Evolutionary conservation across 2,797 vertebrate species (phyloP).

Genomic region (Acrocephalus scirpaceus): DNA sequence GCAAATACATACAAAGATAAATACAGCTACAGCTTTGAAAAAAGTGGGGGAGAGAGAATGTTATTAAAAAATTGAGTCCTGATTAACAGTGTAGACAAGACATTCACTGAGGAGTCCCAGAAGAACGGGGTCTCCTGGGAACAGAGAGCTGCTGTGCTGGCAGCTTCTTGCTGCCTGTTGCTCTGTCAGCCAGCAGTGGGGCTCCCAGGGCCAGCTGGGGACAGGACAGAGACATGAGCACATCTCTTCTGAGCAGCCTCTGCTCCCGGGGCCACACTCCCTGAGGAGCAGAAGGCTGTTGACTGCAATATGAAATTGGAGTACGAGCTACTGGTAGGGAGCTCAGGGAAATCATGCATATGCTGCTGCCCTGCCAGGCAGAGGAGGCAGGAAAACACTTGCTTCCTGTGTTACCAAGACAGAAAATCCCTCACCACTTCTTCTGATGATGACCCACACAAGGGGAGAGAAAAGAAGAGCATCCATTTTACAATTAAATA

Average conservation of each 20-base stretch:
- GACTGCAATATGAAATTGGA: background rate
- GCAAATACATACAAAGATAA: background rate
- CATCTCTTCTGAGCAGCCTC: background rate
- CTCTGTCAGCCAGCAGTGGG: background rate
- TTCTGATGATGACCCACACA: background rate
- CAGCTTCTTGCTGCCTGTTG: background rate
- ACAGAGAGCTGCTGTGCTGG: background rate
- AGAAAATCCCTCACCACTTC: background rate
- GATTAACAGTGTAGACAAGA: background rate
- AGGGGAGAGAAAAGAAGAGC: background rate
- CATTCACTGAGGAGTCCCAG: background rate
- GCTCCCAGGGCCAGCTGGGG: background rate
- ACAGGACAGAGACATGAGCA: fast-evolving
- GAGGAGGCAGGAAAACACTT: background rate
- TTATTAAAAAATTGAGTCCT: background rate
- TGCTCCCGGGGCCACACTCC: background rate
- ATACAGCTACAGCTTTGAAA: background rate
- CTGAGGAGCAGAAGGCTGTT: background rate
- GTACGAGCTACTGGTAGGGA: background rate
- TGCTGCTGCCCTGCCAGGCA: background rate
- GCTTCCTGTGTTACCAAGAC: background rate
- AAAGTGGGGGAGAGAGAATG: background rate
- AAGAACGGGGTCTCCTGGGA: background rate
- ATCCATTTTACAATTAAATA: background rate
- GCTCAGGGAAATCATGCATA: background rate